Percentiles rank a stretch among this genome's conserved stretches.
Conservation (phyloP, 1,140 invertebrate genomes). For the Solenopsis invicta region DNA sequence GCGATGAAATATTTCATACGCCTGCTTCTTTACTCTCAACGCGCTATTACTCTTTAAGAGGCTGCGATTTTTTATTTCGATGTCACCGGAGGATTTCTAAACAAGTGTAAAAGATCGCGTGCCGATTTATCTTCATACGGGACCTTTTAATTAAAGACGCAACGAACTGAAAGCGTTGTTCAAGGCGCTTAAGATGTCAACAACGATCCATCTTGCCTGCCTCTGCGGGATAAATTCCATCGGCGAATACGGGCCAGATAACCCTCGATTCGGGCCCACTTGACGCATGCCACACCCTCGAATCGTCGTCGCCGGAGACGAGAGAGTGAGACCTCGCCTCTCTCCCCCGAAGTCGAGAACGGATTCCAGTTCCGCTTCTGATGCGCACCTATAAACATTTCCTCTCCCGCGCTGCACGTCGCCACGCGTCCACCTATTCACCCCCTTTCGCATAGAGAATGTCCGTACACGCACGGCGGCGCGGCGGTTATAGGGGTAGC, state of each 20-base stretch:
- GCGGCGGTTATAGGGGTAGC: conserved; percentile 39
- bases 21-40: neutral
- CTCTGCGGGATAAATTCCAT: conserved; percentile 36
- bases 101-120: conserved; percentile 2
- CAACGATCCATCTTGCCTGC: conserved; percentile 45
- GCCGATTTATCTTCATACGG: conserved; percentile 37
- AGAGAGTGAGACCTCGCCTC: conserved; percentile 44
- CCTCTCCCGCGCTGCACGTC: neutral
- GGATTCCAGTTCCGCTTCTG: conserved; percentile 36
- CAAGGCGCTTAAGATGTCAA: conserved; percentile 47
- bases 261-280: neutral
- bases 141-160: conserved; percentile 57
- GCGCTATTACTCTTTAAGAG: neutral
- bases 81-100: neutral
- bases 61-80: neutral
- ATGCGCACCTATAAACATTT: conserved; percentile 36
- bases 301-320: conserved; percentile 33
- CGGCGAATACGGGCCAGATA: conserved; percentile 5
- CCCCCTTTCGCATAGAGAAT: conserved; percentile 24
- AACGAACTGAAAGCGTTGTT: conserved; percentile 33
- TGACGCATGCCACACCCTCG: conserved; percentile 61
- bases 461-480: conserved; percentile 38
- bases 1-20: neutral
- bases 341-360: conserved; percentile 51
- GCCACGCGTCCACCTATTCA: no score